These are phyloP conservation scores for Erythrocebus patas DNA, from an alignment of 2,113 vertebrate genomes.

Conservation along the genomic window DNA sequence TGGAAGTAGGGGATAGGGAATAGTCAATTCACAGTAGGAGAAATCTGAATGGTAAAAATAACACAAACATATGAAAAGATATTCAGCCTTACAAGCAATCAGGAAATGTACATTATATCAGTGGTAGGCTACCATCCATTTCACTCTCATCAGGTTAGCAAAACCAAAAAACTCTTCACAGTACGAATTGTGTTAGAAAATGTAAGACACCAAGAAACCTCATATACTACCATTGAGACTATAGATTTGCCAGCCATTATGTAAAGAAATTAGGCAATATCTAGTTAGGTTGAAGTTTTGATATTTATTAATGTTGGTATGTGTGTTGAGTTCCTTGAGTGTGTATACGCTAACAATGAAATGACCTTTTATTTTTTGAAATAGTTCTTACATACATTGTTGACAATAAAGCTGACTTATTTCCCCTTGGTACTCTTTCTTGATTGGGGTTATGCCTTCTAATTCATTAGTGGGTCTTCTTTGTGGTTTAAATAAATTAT, in stretches of 20 bases:
- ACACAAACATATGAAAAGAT: neutral
- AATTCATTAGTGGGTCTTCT: neutral
- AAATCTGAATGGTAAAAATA: neutral
- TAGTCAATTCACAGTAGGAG: neutral
- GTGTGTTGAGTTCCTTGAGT: neutral
- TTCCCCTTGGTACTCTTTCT: neutral
- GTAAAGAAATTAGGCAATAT: neutral
- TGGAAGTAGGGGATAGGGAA: neutral
- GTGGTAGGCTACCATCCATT: neutral
- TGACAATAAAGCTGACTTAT: neutral
- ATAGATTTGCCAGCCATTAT: neutral
- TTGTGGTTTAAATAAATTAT: neutral
- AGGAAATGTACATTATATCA: neutral
- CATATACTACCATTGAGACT: neutral
- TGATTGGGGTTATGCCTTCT: neutral
- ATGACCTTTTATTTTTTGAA: neutral
- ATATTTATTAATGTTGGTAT: neutral
- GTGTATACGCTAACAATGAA: neutral
- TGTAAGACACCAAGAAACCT: neutral
- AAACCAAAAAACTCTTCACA: neutral
- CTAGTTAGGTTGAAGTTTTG: neutral
- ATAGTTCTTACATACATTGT: neutral
- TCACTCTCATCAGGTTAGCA: neutral
- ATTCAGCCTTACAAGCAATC: neutral
- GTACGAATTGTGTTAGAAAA: neutral